Evolutionary conservation across 2,888 invertebrate genomes (phyloP), one percentile per base, ranked within the genome.

Genomic region (Caenorhabditis sp.): DNA sequence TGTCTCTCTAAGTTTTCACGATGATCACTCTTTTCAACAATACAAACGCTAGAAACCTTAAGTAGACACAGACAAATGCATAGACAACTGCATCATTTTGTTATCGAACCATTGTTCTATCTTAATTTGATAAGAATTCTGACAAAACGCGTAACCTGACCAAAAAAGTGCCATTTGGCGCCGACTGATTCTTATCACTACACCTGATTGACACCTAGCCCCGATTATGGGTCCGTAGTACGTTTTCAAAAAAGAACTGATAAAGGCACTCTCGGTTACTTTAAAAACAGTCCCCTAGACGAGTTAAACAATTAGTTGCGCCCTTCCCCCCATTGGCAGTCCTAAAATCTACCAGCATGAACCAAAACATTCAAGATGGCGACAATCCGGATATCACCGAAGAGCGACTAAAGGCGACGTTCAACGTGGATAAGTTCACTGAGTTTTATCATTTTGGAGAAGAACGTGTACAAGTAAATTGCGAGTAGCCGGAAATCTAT

Each of bases 331-430:
- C n/a, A n/a, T n/a, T n/a, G n/a, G n/a, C n/a, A n/a, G n/a, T n/a
- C n/a, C n/a, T n/a, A n/a, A n/a, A n/a, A n/a, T n/a, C n/a, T n/a
- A n/a, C n/a, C n/a, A n/a, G n/a, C n/a, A n/a, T n/a, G n/a, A n/a
- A n/a, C n/a, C n/a, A n/a, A n/a, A n/a, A 81, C 20, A 83, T 87
- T 50, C 68, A 44, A n/a, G 64, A 60, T 1, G 78, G 79, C 3
- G 86, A 87, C 70, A 88, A 88, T 61, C 85, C 86, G 28, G 88
- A 87, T 53, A 80, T 88, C 55, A 85, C 85, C 9, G 82, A 82
- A 18, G 88, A 88, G 61, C 68, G 88, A 8, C 32, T 44, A 11
- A 82, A 76, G 40, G 85, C 85, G 1, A 81, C 80, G 0, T 88
- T 88, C 51, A 64, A 76, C 64, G 84, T 84, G 26, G 82, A 83